Evolutionary conservation across 2,797 vertebrate species (phyloP).

Genomic region (Hypotaenidia philippensis): DNA sequence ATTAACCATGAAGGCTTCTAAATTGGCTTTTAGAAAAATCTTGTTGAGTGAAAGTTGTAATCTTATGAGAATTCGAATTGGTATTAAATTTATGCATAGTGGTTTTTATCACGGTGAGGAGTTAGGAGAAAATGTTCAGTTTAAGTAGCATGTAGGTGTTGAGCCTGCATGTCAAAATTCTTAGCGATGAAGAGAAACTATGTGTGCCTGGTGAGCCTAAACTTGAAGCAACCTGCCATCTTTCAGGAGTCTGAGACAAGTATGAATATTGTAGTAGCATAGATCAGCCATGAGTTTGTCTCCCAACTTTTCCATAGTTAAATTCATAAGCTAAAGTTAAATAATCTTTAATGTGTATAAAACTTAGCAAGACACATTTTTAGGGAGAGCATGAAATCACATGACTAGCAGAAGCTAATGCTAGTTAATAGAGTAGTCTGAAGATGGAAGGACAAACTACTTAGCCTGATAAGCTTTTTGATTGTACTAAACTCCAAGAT

Average conservation of each 20-base stretch:
- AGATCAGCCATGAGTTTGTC: neutral
- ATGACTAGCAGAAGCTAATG: neutral
- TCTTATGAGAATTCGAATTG: neutral
- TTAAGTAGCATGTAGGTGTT: neutral
- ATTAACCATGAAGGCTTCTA: neutral
- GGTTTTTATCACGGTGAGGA: neutral
- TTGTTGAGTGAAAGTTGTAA: neutral
- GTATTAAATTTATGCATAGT: neutral
- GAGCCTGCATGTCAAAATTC: neutral
- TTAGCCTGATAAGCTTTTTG: neutral
- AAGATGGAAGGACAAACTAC: neutral
- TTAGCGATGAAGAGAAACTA: neutral
- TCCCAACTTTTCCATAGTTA: neutral
- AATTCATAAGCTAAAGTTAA: neutral
- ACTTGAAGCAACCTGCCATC: neutral
- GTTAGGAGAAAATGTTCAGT: neutral
- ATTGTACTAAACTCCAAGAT: neutral
- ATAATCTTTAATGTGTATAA: neutral
- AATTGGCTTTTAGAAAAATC: neutral
- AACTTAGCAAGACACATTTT: neutral
- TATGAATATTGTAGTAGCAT: neutral
- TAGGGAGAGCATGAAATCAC: neutral
- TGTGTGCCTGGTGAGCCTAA: accelerated
- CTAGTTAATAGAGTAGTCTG: neutral
- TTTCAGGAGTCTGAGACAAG: neutral